A percentile compares a stretch with the other conserved stretches of the same genome.
These are phyloP conservation scores for Branchellion lobata DNA, from an alignment of 2,888 invertebrate species.

Conservation along the genomic window DNA sequence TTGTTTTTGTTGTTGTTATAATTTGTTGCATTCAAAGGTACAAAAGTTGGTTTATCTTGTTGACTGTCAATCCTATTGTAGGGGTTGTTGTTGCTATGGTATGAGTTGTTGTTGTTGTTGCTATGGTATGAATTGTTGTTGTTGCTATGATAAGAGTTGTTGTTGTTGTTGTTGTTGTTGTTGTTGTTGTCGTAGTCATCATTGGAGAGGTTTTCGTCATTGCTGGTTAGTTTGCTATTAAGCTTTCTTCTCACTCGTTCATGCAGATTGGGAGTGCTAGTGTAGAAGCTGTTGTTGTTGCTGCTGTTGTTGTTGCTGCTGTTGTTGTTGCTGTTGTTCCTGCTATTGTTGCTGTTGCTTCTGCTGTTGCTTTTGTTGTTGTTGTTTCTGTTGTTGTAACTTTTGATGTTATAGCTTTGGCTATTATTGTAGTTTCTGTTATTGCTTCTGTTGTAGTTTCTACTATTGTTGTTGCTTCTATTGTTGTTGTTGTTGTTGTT, in stretches of 20 bases:
- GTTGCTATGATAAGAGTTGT: background rate
- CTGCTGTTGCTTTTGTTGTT: background rate
- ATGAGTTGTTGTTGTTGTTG: background rate
- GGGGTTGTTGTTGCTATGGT: background rate
- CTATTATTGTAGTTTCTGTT: background rate
- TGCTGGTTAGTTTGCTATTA: background rate
- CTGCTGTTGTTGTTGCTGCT: background rate
- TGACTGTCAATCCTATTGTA: background rate
- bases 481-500: background rate
- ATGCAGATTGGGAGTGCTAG: background rate
- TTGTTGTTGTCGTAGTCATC: background rate
- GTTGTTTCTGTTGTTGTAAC: background rate
- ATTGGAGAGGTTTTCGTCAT: background rate
- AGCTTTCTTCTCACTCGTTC: background rate
- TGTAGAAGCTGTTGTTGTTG: background rate
- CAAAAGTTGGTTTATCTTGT: slow-evolving; percentile 13
- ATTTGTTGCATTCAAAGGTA: background rate
- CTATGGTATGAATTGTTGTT: background rate
- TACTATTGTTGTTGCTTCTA: background rate
- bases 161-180: background rate
- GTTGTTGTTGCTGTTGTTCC: background rate
- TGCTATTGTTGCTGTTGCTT: background rate
- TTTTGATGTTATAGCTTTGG: background rate
- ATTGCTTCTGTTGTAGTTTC: background rate
- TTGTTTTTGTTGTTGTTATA: background rate